Evolutionary conservation across 2,888 invertebrate species (phyloP).

Genomic region (Drosophila diplacantha): DNA sequence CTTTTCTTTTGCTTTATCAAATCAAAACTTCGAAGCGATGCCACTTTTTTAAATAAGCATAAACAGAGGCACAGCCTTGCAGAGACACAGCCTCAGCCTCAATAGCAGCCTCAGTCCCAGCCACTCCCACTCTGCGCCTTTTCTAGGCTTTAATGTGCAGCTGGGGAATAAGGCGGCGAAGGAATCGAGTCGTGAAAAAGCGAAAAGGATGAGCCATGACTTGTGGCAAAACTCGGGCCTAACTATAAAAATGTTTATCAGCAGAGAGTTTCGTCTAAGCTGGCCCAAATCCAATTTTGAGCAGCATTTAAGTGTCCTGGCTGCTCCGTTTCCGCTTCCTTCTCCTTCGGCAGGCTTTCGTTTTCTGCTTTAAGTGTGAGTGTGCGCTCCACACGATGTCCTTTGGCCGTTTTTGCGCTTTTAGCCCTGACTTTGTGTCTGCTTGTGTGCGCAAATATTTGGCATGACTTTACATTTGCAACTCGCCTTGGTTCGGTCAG

Average conservation of each 20-base stretch:
- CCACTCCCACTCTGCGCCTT: constrained; percentile 2
- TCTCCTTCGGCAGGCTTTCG: constrained; percentile 12
- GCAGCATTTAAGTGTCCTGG: constrained; percentile 64
- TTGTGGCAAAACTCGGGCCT: constrained; percentile 63
- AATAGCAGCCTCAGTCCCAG: neutral
- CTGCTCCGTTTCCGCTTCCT: constrained; percentile 41
- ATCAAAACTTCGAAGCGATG: constrained; percentile 66
- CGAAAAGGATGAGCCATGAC: constrained; percentile 62
- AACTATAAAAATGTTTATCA: constrained; percentile 71
- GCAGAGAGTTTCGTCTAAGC: constrained; percentile 46
- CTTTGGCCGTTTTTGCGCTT: constrained; percentile 30
- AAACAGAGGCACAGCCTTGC: constrained; percentile 45
- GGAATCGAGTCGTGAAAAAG: constrained; percentile 9
- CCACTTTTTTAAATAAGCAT: constrained; percentile 72
- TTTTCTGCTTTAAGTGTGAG: constrained; percentile 43
- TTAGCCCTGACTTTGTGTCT: constrained; percentile 51
- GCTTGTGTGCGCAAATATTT: constrained; percentile 57
- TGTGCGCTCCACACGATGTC: constrained; percentile 38
- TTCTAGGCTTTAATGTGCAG: constrained; percentile 60
- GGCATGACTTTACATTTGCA: constrained; percentile 52
- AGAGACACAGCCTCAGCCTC: constrained; percentile 1
- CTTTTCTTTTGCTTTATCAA: constrained; percentile 58
- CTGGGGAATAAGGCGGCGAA: constrained; percentile 57
- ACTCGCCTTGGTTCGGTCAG: constrained; percentile 23
- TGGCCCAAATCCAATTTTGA: constrained; percentile 69